Evolutionary conservation across 92 coral and sea anemone genomes (phyloP).

Genomic region (Porites lobata): DNA sequence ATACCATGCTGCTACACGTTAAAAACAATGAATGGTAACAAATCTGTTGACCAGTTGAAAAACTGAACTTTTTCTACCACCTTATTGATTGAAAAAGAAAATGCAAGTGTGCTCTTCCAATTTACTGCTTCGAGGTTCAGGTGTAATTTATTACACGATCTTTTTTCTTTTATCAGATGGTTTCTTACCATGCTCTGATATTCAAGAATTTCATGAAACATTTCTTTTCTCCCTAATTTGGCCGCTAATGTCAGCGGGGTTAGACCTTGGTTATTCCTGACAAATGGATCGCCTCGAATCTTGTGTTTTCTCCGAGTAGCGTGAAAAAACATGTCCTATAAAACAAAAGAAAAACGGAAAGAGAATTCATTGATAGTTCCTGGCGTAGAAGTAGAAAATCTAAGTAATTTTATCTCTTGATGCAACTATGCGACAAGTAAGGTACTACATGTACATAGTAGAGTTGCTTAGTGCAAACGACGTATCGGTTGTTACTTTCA

Average conservation of each 20-base stretch:
- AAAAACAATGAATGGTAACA: not conserved
- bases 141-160: not conserved
- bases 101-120: too few species aligned
- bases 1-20: too few species aligned
- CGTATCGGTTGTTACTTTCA: too few species aligned
- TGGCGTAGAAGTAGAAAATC: too few species aligned
- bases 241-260: constrained; percentile 91
- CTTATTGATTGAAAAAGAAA: too few species aligned
- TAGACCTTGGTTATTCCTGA: constrained; percentile 66
- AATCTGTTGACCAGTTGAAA: not conserved
- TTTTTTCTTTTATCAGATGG: not conserved
- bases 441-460: too few species aligned
- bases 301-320: constrained; percentile 81
- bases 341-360: not conserved
- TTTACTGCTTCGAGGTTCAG: too few species aligned
- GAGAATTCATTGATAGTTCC: too few species aligned
- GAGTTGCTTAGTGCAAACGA: too few species aligned
- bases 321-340: constrained; percentile 83
- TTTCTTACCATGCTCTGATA: constrained; percentile 69
- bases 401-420: too few species aligned
- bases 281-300: constrained; percentile 60
- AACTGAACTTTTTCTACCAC: not conserved
- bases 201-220: constrained; percentile 84
- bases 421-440: too few species aligned
- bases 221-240: constrained; percentile 77